Percentiles rank a stretch among this genome's conserved stretches.
Evolutionary conservation across 2,888 invertebrate species (phyloP).

Genomic region (Schizotus pectinicornis): DNA sequence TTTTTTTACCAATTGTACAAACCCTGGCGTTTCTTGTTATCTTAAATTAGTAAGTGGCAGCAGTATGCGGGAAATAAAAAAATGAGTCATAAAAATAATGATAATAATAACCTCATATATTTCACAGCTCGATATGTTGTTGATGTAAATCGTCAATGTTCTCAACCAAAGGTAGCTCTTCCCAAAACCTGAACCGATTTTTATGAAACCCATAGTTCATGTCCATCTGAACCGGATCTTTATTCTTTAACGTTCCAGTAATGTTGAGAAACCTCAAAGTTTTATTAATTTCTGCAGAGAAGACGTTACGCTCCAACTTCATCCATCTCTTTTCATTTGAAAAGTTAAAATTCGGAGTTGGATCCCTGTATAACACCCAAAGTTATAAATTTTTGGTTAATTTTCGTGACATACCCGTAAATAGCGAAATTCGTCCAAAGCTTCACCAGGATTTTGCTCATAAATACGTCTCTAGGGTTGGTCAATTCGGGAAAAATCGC

Average conservation of each 20-base stretch:
- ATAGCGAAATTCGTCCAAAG: constrained; percentile 60
- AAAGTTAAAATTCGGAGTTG: constrained; percentile 4
- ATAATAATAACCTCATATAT: constrained; percentile 8
- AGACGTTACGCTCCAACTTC: neutral
- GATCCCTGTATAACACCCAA: neutral
- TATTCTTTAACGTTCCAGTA: constrained; percentile 12
- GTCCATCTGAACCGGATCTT: constrained; percentile 14
- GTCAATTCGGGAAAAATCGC: constrained; percentile 52
- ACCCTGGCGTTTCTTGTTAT: no score
- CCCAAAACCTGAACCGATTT: constrained; percentile 42
- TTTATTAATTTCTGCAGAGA: constrained; percentile 1
- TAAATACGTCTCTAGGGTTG: constrained; percentile 50
- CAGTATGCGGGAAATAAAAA: no score
- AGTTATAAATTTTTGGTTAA: no score
- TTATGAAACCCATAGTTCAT: constrained; percentile 37
- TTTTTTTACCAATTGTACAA: no score
- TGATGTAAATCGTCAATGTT: constrained; percentile 35
- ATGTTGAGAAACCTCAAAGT: constrained; percentile 31
- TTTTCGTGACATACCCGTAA: constrained; percentile 52
- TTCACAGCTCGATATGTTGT: constrained; percentile 20
- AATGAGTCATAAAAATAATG: no score
- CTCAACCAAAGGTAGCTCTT: constrained; percentile 37
- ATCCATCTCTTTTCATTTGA: neutral
- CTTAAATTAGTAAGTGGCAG: no score
- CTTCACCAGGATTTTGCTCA: constrained; percentile 53